These are phyloP conservation scores for Meles meles DNA, from an alignment of 2,113 vertebrate species.

Conservation along the genomic window DNA sequence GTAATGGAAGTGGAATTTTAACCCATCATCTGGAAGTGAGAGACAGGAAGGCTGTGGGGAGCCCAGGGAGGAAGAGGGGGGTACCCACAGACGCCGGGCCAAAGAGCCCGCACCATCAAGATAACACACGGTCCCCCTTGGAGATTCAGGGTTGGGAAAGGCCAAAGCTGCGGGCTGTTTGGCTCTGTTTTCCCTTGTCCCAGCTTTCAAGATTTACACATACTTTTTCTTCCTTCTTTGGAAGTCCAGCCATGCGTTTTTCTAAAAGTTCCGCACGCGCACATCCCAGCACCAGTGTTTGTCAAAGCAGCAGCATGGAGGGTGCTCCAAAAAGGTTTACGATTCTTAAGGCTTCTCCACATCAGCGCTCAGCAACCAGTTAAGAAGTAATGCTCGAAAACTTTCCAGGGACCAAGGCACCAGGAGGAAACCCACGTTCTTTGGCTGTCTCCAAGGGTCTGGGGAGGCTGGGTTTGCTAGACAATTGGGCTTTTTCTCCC, in stretches of 20 bases:
- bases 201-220: neutral
- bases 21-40: neutral
- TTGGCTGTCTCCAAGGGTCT: neutral
- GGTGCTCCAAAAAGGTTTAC: neutral
- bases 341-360: neutral
- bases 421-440: neutral
- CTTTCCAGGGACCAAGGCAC: neutral
- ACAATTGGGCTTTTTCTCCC: neutral
- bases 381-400: neutral
- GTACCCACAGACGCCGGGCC: neutral
- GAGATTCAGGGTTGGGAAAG: neutral
- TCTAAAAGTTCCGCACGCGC: neutral
- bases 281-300: neutral
- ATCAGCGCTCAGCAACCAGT: rapidly evolving
- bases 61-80: neutral
- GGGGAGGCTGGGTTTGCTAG: neutral
- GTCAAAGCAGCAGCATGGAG: neutral
- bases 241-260: constrained; percentile 45
- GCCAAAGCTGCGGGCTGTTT: neutral
- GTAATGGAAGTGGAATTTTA: neutral
- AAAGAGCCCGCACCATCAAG: neutral
- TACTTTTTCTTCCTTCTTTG: constrained; percentile 62
- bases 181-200: neutral
- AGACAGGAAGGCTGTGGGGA: neutral
- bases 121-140: neutral